Percentiles rank a stretch among this genome's conserved stretches.
Evolutionary conservation across 2,888 invertebrate genomes (phyloP).

Genomic region (Bimastos eiseni): DNA sequence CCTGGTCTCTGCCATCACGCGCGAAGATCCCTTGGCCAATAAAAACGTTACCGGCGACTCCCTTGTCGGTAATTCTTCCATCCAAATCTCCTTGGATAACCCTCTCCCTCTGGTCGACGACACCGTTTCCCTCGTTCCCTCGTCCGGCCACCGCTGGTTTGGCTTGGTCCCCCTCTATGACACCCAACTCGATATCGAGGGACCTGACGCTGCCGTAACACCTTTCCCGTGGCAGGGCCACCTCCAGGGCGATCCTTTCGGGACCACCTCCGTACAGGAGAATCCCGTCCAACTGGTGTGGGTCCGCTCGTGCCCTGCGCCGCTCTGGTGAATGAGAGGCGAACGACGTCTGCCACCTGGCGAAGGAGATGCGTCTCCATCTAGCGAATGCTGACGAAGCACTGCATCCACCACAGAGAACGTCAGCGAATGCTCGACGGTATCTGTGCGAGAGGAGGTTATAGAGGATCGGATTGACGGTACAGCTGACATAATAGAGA

Average conservation of each 20-base stretch:
- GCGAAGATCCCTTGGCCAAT: background rate
- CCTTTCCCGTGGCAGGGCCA: background rate
- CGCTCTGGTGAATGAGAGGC: background rate
- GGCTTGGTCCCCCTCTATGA: too few relatives aligned
- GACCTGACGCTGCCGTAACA: background rate
- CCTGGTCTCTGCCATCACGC: background rate
- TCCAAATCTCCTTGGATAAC: background rate
- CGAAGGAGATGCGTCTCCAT: background rate
- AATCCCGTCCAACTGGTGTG: background rate
- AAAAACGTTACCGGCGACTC: background rate
- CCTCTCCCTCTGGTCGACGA: too few relatives aligned
- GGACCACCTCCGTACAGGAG: background rate
- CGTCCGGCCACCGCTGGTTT: background rate
- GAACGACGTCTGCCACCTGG: background rate
- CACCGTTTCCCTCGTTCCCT: background rate
- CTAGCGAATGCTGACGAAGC: background rate
- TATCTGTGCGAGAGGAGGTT: slow-evolving; percentile 14
- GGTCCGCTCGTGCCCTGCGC: background rate
- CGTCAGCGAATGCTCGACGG: background rate
- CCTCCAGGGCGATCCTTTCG: background rate
- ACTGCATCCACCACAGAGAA: background rate
- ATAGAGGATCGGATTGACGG: background rate
- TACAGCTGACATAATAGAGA: slow-evolving; percentile 9
- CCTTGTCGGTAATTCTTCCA: background rate
- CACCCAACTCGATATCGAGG: background rate